These are phyloP conservation scores for Perizoma affinitatum DNA, from an alignment of 2,888 invertebrate genomes.

Conservation along the genomic window DNA sequence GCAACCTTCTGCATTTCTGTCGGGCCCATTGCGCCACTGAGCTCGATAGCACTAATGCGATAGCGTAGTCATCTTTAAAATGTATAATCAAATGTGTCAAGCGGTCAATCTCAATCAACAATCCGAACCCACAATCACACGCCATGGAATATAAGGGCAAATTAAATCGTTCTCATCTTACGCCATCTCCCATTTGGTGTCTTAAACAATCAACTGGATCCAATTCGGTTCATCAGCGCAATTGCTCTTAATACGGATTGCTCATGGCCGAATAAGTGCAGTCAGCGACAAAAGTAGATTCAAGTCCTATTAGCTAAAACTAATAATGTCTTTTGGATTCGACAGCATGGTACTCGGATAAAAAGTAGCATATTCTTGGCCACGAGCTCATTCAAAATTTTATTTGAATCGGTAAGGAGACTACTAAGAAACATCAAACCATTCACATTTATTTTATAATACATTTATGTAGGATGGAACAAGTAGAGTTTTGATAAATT, in stretches of 20 bases:
- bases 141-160: constrained; percentile 24
- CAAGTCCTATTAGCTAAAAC: constrained; percentile 61
- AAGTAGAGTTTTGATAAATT: no score
- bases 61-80: no score
- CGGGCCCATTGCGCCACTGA: no score
- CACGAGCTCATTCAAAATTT: no score
- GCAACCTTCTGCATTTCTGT: no score
- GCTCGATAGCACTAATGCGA: no score
- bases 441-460: no score
- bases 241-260: constrained; percentile 66
- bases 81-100: background rate
- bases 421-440: no score
- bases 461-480: no score
- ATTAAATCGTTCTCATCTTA: constrained; percentile 34
- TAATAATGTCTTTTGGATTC: constrained; percentile 34
- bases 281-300: background rate
- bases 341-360: background rate
- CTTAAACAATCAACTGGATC: constrained; percentile 78
- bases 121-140: constrained; percentile 20
- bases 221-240: constrained; percentile 78
- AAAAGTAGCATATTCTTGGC: no score
- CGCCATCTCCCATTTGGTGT: constrained; percentile 65
- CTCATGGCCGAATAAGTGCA: constrained; percentile 22
- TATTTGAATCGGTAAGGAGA: no score
- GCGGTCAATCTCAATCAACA: constrained; percentile 18